These are phyloP conservation scores for Cremastinae sp. DNA, from an alignment of 2,888 invertebrate genomes.

Conservation along the genomic window DNA sequence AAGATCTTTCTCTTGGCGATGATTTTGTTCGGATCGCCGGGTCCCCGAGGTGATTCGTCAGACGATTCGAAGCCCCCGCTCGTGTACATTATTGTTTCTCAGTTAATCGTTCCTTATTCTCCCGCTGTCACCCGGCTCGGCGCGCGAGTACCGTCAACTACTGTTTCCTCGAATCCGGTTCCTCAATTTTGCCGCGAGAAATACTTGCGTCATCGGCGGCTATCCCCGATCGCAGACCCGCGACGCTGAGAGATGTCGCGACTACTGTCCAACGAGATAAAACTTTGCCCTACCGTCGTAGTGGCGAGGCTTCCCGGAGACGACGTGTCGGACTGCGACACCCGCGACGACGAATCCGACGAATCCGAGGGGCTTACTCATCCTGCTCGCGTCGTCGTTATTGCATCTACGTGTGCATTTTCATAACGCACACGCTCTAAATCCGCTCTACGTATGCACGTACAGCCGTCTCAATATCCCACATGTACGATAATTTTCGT, in stretches of 20 bases:
- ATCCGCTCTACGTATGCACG: slow-evolving; percentile 7
- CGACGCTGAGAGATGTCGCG: slow-evolving; percentile 57
- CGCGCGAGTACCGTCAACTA: neutral
- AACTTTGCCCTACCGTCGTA: slow-evolving; percentile 58
- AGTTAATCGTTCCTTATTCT: neutral
- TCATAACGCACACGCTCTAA: slow-evolving; percentile 6
- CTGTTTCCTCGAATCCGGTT: neutral
- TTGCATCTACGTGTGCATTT: slow-evolving; percentile 33
- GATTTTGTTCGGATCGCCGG: slow-evolving; percentile 49
- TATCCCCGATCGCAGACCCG: neutral
- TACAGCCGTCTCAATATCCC: neutral
- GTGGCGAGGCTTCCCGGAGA: slow-evolving; percentile 59
- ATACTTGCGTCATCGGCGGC: neutral
- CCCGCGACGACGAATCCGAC: slow-evolving; percentile 51
- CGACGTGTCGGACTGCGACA: slow-evolving; percentile 54
- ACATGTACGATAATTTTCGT: neutral
- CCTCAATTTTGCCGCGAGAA: neutral
- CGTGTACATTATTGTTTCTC: slow-evolving; percentile 52
- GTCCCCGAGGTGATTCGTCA: slow-evolving; percentile 56
- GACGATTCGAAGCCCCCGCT: slow-evolving; percentile 36
- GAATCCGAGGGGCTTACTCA: slow-evolving; percentile 59
- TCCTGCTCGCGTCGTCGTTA: slow-evolving; percentile 56
- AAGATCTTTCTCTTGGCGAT: slow-evolving; percentile 57
- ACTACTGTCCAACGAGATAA: slow-evolving; percentile 57
- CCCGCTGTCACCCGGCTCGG: neutral